Evolutionary conservation across 2,888 invertebrate genomes (phyloP), one percentile per base, ranked within the genome.

Genomic region (Seira sanloemensis): DNA sequence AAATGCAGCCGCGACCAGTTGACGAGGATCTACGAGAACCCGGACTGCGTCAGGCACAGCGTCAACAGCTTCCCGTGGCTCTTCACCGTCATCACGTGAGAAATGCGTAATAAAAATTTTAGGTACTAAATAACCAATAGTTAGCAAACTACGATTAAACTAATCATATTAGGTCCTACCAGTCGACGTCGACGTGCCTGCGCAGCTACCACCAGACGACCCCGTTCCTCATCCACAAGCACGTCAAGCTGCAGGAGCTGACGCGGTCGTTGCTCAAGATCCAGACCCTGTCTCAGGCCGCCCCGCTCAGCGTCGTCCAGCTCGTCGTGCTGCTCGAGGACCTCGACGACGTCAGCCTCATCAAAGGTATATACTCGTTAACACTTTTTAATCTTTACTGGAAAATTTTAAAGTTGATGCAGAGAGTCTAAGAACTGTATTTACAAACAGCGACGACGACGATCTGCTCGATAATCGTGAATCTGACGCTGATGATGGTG

Each of bases 401-500:
- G n/a, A n/a, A n/a, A n/a, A n/a, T 65, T 24, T 65, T 25, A 68
- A n/a, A 9, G 1, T 16, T 25, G n/a, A n/a, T n/a, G n/a, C n/a
- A n/a, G n/a, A n/a, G n/a, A n/a, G 68, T 68, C 25, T 68, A n/a
- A 18, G n/a, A 62, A 62, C 37, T 37, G 37, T 37, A 4, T 2
- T 73, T 23, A 24, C 23, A 23, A 19, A 24, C 12, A 58, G 19
- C 67, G 23, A 21, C 75, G 37, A 2, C 19, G 1, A 62, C 62
- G 23, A 62, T 23, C 16, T 12, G 21, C 2, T 46, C 66, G 16
- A 84, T 89, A 5, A 26, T 80, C 12, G n/a, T 85, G 4, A 87
- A 84, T 9, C 23, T 89, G 4, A 84, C 72, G 12, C 80, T 88
- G 9, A 89, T 88, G 86, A 89, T 86, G 23, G 80, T 86, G 68